Evolutionary conservation across 2,113 vertebrate species (phyloP).

Genomic region (Hyperopisus bebe): DNA sequence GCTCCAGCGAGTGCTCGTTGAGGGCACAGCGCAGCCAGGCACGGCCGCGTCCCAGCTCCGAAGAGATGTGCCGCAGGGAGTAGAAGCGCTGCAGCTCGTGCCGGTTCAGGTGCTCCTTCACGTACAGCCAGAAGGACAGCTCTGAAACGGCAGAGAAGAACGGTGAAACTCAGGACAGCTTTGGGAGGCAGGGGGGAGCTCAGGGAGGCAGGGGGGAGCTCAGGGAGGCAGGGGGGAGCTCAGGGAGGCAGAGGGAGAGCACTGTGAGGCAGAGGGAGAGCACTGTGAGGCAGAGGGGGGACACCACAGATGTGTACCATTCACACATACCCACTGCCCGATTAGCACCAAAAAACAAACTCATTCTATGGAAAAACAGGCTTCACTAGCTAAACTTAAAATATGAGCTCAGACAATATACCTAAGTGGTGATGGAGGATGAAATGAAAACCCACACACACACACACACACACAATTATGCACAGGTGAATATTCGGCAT

Average conservation of each 20-base stretch:
- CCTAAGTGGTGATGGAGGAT: background rate
- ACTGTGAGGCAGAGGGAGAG: too few species aligned
- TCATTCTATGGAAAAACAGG: background rate
- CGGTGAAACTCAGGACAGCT: slow-evolving; percentile 70
- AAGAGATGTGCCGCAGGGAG: slow-evolving; percentile 74
- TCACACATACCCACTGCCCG: background rate
- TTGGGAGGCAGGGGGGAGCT: slow-evolving; percentile 45
- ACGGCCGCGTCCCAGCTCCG: slow-evolving; percentile 80
- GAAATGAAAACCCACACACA: background rate
- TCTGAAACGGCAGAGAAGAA: slow-evolving; percentile 49
- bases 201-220: too few species aligned
- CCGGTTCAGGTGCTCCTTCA: slow-evolving; percentile 88
- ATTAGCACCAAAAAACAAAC: background rate
- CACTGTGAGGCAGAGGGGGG: too few species aligned
- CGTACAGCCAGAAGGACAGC: slow-evolving; percentile 89
- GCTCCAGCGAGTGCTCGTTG: slow-evolving; percentile 92
- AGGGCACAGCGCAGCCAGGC: slow-evolving; percentile 94
- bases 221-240: too few species aligned
- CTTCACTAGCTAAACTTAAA: background rate
- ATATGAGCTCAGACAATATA: background rate
- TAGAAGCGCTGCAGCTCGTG: slow-evolving; percentile 92
- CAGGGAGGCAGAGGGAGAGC: too few species aligned
- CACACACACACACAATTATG: background rate
- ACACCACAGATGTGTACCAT: background rate
- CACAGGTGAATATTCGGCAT: background rate